Evolutionary conservation across 2,113 vertebrate genomes (phyloP), one percentile per base, ranked within the genome.

Genomic region (Reinhardtius hippoglossoides): DNA sequence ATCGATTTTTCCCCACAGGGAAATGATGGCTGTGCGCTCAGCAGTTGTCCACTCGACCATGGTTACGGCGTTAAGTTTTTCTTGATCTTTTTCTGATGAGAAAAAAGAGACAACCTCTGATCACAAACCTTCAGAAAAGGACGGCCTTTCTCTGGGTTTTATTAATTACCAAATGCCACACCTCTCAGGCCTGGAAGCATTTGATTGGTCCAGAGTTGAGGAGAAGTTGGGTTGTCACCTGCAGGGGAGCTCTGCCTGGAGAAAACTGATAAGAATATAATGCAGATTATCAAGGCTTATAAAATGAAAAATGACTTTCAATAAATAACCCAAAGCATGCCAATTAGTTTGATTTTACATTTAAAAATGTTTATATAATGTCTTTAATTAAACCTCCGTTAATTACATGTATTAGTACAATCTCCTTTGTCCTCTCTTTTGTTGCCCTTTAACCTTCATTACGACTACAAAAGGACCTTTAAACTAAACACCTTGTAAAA

Each of bases 21-120:
- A 64, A 40, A 56, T 2, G 65, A 93, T 88, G 62, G 84, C 68
- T 3, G 1, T 1, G 52, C 88, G 88, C 75, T 93, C 91, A 54
- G 74, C 62, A 0, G 83, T 84, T 81, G 88, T 90, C 92, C 92
- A 93, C 12, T 88, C 40, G n/a, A 93, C 92, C 87, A 93, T 92
- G 62, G 70, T 89, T 77, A 58, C 18, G 48, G 16, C 2, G 6
- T 24, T 35, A 62, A 37, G 24, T 20, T 24, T 65, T 23, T 23
- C 9, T 42, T 0, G n/a, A 52, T 10, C 2, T 55, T 63, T 63
- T 50, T 52, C 10, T 52, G 3, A 1, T 24, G 37, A 23, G 42
- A 9, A 54, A 73, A 42, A 42, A 42, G 10, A 42, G 40, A 42
- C 10, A 42, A 12, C 10, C 40, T 26, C 5, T 21, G 59, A 55